Percentiles rank a stretch among this genome's conserved stretches.
Conservation (phyloP, 2,888 invertebrate species). For the Lutraria lutraria region DNA sequence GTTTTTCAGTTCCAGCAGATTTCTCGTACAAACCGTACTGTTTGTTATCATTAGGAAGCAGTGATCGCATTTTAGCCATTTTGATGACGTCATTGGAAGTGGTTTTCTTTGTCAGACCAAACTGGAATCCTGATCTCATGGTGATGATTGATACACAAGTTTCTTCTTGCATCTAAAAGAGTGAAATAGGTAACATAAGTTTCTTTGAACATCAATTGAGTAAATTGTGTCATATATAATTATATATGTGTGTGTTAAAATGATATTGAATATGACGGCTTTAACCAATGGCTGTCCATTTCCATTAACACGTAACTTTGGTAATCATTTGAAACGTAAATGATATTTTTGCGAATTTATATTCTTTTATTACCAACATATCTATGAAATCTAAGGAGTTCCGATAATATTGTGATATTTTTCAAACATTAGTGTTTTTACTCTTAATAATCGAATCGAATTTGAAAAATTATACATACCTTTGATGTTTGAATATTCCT, state of each 20-base stretch:
- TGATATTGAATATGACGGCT: too few relatives aligned
- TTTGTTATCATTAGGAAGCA: background rate
- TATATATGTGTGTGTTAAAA: too few relatives aligned
- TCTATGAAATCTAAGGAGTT: too few relatives aligned
- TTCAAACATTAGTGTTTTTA: too few relatives aligned
- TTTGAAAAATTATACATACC: background rate
- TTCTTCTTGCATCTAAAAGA: slow-evolving; percentile 31
- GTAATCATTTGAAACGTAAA: too few relatives aligned
- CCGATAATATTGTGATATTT: too few relatives aligned
- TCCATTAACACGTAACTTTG: too few relatives aligned
- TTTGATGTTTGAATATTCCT: background rate
- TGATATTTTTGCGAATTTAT: too few relatives aligned
- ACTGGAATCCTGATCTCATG: background rate
- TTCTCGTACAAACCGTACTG: slow-evolving; percentile 32
- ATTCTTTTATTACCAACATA: too few relatives aligned
- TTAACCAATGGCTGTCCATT: too few relatives aligned
- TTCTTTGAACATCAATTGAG: too few relatives aligned
- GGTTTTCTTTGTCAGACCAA: slow-evolving; percentile 38
- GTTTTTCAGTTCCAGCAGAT: slow-evolving; percentile 20
- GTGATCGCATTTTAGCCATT: slow-evolving; percentile 25
- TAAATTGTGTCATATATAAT: too few relatives aligned
- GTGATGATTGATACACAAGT: background rate
- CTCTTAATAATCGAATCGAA: background rate
- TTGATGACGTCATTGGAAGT: slow-evolving; percentile 52
- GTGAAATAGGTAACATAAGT: background rate